These are phyloP conservation scores for Mormyrops boulengeri DNA, from an alignment of 2,797 vertebrate species.

Conservation along the genomic window DNA sequence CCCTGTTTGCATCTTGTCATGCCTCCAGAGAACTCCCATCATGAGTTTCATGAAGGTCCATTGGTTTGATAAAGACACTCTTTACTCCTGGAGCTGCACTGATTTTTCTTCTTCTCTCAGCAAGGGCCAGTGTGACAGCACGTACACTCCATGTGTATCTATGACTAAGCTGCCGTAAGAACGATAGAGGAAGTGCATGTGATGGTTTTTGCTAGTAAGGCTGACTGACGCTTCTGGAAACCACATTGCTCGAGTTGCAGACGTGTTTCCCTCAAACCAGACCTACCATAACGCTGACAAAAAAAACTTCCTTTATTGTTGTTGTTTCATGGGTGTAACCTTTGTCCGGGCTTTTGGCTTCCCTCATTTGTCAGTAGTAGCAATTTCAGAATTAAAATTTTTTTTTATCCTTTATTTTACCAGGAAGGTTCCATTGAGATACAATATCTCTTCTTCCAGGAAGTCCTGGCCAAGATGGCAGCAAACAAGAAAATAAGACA, in stretches of 20 bases:
- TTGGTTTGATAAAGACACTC: neutral
- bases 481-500: too few relatives aligned
- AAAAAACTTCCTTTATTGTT: neutral
- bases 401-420: too few relatives aligned
- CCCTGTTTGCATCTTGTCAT: neutral
- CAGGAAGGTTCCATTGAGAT: too few relatives aligned
- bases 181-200: neutral
- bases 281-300: neutral
- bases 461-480: too few relatives aligned
- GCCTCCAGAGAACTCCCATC: neutral
- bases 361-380: neutral
- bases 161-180: neutral
- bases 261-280: neutral
- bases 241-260: neutral
- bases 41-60: neutral
- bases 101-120: neutral
- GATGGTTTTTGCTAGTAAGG: neutral
- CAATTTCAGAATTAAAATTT: neutral
- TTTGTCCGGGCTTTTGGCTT: neutral
- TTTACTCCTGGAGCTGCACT: neutral
- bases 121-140: neutral
- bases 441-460: too few relatives aligned
- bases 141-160: neutral
- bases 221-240: neutral
- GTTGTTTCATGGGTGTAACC: neutral